phyloP scores from a whole-genome alignment of 2,888 invertebrate species.

The Lordiphosa andalusiaca region DNA sequence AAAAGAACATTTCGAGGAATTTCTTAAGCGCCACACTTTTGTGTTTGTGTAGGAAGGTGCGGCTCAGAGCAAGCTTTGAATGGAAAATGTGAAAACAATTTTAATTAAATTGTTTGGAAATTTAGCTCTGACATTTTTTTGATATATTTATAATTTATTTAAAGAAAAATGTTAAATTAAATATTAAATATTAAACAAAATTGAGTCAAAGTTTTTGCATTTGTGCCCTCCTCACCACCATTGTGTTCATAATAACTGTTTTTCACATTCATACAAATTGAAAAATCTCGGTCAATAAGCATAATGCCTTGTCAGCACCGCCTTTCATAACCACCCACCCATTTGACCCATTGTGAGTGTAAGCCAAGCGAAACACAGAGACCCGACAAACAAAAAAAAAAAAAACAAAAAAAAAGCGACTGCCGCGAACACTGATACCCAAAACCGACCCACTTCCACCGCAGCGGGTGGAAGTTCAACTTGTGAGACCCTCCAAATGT shows the following conservation, averaged over 20 bases:
- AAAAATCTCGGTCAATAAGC: slow-evolving; percentile 62
- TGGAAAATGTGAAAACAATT: no score
- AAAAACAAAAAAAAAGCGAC: slow-evolving; percentile 42
- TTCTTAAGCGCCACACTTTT: no score
- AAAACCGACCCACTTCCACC: slow-evolving; percentile 35
- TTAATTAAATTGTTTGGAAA: no score
- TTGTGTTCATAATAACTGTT: slow-evolving; percentile 35
- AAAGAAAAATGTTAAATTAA: no score
- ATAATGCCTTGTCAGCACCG: slow-evolving; percentile 38
- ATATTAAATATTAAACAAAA: no score
- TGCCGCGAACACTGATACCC: slow-evolving; percentile 19
- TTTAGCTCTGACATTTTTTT: no score
- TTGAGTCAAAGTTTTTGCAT: no score
- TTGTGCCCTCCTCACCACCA: slow-evolving; percentile 5
- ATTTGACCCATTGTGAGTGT: slow-evolving; percentile 7
- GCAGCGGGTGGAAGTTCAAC: slow-evolving; percentile 20
- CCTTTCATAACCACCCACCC: slow-evolving; percentile 10
- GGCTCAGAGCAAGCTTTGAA: no score
- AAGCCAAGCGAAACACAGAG: slow-evolving; percentile 1
- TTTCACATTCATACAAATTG: slow-evolving; percentile 43
- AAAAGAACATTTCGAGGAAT: no score
- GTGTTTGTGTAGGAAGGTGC: no score
- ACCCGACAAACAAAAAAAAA: slow-evolving; percentile 36
- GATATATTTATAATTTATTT: no score
- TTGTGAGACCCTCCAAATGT: slow-evolving; percentile 22